These are phyloP conservation scores for Julus scandinavius DNA, from an alignment of 2,888 invertebrate species.

Conservation along the genomic window DNA sequence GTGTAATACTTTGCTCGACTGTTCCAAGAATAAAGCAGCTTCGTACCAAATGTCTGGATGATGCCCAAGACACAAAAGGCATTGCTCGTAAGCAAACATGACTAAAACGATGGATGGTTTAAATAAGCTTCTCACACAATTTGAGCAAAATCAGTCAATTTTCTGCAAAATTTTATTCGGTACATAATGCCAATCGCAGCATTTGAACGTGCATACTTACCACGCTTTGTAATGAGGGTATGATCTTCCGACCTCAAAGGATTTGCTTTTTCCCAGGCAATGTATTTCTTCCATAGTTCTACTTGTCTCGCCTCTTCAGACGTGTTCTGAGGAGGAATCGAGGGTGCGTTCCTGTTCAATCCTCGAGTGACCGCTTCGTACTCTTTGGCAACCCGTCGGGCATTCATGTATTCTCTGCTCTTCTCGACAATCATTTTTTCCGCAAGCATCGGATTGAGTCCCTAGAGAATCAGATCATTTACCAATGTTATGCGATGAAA, in stretches of 20 bases:
- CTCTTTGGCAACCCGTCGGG: slow-evolving; percentile 94
- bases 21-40: slow-evolving; percentile 95
- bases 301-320: slow-evolving; percentile 95
- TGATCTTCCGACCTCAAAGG: slow-evolving; percentile 97
- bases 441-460: slow-evolving; percentile 87
- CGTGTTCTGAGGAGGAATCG: slow-evolving; percentile 92
- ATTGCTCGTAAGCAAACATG: slow-evolving; percentile 99
- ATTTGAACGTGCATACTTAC: slow-evolving; percentile 60
- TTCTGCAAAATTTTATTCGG: not conserved
- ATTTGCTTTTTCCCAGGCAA: slow-evolving; percentile 96
- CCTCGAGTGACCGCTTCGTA: slow-evolving; percentile 95
- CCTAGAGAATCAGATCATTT: slow-evolving; percentile 67
- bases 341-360: slow-evolving; percentile 93
- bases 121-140: not conserved
- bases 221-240: slow-evolving; percentile 85
- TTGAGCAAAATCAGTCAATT: slow-evolving; percentile 41
- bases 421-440: slow-evolving; percentile 98
- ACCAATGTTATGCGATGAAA: not conserved
- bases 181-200: slow-evolving; percentile 39
- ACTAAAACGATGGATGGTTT: slow-evolving; percentile 70
- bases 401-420: slow-evolving; percentile 97
- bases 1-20: slow-evolving; percentile 89
- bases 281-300: slow-evolving; percentile 98
- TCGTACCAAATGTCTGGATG: slow-evolving; percentile 99
- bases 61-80: slow-evolving; percentile 93